These are phyloP conservation scores for Oscheius sp. DNA, from an alignment of 2,888 invertebrate species.

Conservation along the genomic window DNA sequence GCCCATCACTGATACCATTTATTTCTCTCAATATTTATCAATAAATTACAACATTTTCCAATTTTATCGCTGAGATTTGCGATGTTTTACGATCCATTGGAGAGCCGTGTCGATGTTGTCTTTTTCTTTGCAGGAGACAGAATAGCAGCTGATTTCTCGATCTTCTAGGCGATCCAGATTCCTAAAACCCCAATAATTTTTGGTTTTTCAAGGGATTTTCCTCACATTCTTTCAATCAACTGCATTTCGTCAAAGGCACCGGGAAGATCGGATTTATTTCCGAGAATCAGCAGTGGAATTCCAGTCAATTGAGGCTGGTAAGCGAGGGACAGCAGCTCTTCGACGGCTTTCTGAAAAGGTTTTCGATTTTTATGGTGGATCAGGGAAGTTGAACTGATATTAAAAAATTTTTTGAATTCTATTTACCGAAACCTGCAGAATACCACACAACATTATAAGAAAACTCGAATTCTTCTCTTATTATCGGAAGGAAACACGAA, in stretches of 20 bases:
- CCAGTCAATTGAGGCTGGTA: constrained; percentile 93
- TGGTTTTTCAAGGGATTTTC: background rate
- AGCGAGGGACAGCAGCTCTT: constrained; percentile 94
- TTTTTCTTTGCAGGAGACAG: constrained; percentile 99
- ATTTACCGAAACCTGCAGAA: too few relatives aligned
- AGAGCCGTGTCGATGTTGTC: constrained; percentile 85
- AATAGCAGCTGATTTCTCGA: constrained; percentile 99
- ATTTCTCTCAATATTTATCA: background rate
- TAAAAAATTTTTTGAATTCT: too few relatives aligned
- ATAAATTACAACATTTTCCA: background rate
- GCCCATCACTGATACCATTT: too few relatives aligned
- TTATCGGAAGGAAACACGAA: too few relatives aligned
- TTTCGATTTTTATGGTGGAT: too few relatives aligned
- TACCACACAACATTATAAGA: too few relatives aligned
- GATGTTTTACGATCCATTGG: constrained; percentile 13
- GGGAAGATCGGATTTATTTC: constrained; percentile 96
- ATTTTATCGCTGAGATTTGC: background rate
- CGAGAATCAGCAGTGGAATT: constrained; percentile 96
- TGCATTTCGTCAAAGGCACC: constrained; percentile 97
- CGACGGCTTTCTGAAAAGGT: constrained; percentile 80
- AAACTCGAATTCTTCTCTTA: too few relatives aligned
- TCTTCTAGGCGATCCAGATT: constrained; percentile 97
- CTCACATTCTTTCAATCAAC: constrained; percentile 96
- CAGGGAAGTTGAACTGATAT: too few relatives aligned
- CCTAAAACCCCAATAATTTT: constrained; percentile 78